Conservation (phyloP, 2,113 vertebrate genomes). For the Cheirogaleus medius region DNA sequence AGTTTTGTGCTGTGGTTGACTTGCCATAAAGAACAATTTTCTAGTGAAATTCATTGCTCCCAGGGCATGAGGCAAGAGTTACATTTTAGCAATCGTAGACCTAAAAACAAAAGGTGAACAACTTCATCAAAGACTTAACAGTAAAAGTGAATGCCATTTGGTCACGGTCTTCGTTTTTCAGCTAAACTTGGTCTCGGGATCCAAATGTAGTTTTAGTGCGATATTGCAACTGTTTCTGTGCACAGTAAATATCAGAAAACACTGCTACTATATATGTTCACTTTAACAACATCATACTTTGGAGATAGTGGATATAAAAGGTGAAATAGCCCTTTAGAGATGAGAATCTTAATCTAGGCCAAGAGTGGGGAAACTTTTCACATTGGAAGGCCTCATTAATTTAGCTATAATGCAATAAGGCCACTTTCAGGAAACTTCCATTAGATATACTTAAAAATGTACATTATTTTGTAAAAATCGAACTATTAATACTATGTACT, state of each 20-base stretch:
- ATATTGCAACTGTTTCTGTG: too few relatives aligned
- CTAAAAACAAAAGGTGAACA: background rate
- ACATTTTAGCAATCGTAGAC: background rate
- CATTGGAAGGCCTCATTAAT: too few relatives aligned
- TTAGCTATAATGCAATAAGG: too few relatives aligned
- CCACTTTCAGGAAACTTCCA: too few relatives aligned
- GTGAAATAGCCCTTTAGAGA: background rate
- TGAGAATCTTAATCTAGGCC: background rate
- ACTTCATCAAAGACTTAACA: background rate
- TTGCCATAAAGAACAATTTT: background rate
- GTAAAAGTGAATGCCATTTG: background rate
- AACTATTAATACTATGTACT: too few relatives aligned
- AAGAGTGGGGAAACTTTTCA: too few relatives aligned
- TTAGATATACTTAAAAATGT: too few relatives aligned
- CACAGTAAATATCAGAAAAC: too few relatives aligned
- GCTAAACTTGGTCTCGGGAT: background rate
- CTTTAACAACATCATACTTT: background rate
- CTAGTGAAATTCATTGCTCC: background rate
- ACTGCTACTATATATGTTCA: background rate
- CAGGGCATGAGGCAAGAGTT: background rate
- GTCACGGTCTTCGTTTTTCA: background rate
- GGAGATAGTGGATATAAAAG: background rate
- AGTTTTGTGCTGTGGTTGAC: background rate
- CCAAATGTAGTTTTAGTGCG: background rate
- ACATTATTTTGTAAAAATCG: too few relatives aligned